Evolutionary conservation across 2,888 invertebrate species (phyloP).

Genomic region (Amiota communis): DNA sequence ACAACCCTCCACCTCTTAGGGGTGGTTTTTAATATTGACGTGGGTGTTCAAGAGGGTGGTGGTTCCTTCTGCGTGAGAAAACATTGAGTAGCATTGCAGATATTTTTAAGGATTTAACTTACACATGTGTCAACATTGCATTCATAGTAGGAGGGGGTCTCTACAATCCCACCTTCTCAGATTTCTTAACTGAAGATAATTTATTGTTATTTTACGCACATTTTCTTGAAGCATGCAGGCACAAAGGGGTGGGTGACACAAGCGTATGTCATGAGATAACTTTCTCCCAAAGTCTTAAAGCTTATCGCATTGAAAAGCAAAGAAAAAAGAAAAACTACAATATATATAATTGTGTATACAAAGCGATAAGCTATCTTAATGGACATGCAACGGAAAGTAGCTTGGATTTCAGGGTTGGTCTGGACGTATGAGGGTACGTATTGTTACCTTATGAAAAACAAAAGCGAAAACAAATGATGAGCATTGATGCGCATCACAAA

Average conservation of each 20-base stretch:
- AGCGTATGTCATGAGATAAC: background rate
- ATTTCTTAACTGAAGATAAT: constrained; percentile 12
- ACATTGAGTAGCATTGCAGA: background rate
- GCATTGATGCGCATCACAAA: constrained; percentile 62
- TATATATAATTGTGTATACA: background rate
- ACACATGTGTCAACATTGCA: constrained; percentile 16
- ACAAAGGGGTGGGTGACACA: background rate
- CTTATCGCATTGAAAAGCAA: constrained; percentile 1
- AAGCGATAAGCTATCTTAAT: constrained; percentile 28
- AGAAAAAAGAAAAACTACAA: no score
- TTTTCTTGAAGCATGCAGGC: background rate
- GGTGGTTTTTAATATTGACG: background rate
- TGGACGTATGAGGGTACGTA: no score
- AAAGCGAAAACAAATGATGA: constrained; percentile 62
- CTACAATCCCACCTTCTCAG: no score
- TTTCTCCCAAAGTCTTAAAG: background rate
- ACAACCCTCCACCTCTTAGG: background rate
- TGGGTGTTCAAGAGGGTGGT: background rate
- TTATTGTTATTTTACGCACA: constrained; percentile 19
- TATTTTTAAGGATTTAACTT: constrained; percentile 11
- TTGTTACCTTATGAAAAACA: constrained; percentile 8
- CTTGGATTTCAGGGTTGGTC: no score
- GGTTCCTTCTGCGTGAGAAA: no score
- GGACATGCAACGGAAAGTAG: background rate
- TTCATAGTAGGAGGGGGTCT: background rate